These are phyloP conservation scores for Cercopithecus hamlyni DNA, from an alignment of 2,797 vertebrate species.

Conservation along the genomic window DNA sequence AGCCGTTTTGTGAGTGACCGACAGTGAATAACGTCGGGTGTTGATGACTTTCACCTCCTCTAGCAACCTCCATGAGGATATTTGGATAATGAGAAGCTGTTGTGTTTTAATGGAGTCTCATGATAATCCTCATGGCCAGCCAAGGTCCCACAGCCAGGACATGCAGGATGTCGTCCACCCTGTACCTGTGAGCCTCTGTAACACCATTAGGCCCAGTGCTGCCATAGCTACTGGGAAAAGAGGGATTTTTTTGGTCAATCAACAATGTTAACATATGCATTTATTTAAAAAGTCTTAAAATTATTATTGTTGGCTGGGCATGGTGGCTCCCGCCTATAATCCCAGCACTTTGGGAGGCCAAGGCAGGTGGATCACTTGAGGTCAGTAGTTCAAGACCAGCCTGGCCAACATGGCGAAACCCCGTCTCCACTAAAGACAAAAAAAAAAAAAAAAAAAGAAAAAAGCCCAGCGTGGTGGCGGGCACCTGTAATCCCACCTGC, in stretches of 20 bases:
- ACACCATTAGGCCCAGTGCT: fast-evolving
- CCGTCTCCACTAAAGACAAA: not conserved
- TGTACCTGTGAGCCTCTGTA: fast-evolving
- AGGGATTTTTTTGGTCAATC: not conserved
- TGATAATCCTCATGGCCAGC: not conserved
- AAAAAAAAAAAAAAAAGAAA: not conserved
- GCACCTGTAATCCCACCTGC: not conserved
- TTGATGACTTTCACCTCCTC: not conserved
- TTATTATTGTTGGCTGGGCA: not conserved
- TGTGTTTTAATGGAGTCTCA: not conserved
- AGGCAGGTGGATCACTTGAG: not conserved
- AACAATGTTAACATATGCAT: not conserved
- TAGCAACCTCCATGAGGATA: not conserved
- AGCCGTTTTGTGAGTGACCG: fast-evolving
- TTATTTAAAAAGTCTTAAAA: not conserved
- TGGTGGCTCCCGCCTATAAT: not conserved
- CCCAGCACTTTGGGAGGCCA: not conserved
- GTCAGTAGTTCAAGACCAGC: not conserved
- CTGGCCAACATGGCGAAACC: not conserved
- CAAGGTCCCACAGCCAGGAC: not conserved
- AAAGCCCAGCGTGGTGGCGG: fast-evolving
- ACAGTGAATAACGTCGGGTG: not conserved
- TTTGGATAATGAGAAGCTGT: no score
- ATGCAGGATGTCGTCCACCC: not conserved
- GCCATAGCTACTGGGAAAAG: not conserved